Evolutionary conservation across 2,888 invertebrate genomes (phyloP).

Genomic region (Chrysolina oricalcia): DNA sequence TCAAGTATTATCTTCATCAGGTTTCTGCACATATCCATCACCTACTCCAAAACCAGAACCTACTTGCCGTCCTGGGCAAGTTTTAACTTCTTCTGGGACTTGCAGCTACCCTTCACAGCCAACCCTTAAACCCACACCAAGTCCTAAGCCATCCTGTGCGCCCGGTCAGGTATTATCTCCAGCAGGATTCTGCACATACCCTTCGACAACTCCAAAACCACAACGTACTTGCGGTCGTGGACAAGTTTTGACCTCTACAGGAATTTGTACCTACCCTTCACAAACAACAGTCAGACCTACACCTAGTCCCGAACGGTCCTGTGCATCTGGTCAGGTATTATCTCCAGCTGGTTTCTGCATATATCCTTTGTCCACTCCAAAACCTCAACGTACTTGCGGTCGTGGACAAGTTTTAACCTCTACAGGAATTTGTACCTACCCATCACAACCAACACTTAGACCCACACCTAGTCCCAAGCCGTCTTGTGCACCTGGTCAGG

Average conservation of each 20-base stretch:
- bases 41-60: conserved; percentile 23
- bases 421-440: conserved; percentile 50
- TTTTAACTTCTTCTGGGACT: conserved; percentile 50
- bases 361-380: conserved; percentile 36
- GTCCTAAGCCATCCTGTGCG: neutral
- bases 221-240: conserved; percentile 47
- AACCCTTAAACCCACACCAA: neutral
- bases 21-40: conserved; percentile 28
- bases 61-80: conserved; percentile 24
- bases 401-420: conserved; percentile 33
- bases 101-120: conserved; percentile 44
- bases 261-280: conserved; percentile 48
- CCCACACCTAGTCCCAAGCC: conserved; percentile 34
- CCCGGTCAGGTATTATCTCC: conserved; percentile 29
- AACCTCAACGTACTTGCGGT: neutral
- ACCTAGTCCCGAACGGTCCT: conserved; percentile 33
- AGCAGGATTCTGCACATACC: conserved; percentile 34
- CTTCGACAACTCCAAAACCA: neutral
- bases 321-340: conserved; percentile 32
- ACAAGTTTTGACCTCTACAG: conserved; percentile 44
- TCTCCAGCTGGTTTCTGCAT: conserved; percentile 29
- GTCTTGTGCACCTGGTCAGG: conserved; percentile 36
- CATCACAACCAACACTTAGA: conserved; percentile 32
- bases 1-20: conserved; percentile 31
- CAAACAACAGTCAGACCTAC: conserved; percentile 26